These are phyloP conservation scores for Oithona nana DNA, from an alignment of 2,888 invertebrate species.

Conservation along the genomic window DNA sequence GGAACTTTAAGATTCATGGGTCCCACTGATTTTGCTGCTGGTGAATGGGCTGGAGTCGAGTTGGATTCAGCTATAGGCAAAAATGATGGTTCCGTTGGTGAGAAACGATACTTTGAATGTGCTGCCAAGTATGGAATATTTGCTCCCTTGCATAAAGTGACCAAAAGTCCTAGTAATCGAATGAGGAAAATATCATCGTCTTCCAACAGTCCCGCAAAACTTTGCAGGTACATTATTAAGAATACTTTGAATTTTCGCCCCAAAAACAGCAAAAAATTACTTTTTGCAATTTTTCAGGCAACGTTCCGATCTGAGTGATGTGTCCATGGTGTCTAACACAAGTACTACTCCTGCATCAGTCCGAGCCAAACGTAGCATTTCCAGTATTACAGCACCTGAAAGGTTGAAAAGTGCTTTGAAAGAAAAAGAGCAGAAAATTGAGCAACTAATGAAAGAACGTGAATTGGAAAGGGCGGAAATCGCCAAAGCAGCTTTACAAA, in stretches of 20 bases:
- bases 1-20: constrained; percentile 51
- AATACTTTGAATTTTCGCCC: too few relatives aligned
- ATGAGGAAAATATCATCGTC: constrained; percentile 29
- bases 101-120: constrained; percentile 38
- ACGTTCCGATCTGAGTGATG: neutral
- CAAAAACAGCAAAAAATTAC: neutral
- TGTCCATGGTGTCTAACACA: neutral
- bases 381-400: constrained; percentile 7
- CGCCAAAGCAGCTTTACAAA: constrained; percentile 57
- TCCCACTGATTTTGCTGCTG: constrained; percentile 77
- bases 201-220: constrained; percentile 37
- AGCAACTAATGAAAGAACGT: constrained; percentile 70
- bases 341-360: neutral
- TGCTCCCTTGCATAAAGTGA: constrained; percentile 57
- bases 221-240: constrained; percentile 34
- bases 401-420: constrained; percentile 56
- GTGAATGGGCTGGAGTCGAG: constrained; percentile 94
- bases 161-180: constrained; percentile 55
- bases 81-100: constrained; percentile 85
- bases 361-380: neutral
- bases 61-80: constrained; percentile 69
- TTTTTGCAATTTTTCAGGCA: too few relatives aligned
- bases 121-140: constrained; percentile 30
- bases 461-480: constrained; percentile 77
- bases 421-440: constrained; percentile 85